phyloP scores from a whole-genome alignment of 2,797 vertebrate genomes.

The Yasuhikotakia modesta region DNA sequence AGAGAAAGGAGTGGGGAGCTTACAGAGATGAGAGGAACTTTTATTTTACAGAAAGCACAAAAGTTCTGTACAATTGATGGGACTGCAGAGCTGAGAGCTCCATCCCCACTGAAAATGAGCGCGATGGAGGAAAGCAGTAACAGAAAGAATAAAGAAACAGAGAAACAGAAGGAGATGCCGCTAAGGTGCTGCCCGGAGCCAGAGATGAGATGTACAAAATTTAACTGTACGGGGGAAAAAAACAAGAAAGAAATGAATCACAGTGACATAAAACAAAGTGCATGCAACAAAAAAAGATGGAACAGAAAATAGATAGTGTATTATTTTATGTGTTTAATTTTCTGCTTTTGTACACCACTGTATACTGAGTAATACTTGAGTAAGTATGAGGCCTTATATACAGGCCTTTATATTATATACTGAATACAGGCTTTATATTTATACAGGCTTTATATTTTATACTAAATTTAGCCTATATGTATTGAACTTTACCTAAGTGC shows the following conservation, averaged over 20 bases:
- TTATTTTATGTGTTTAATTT: neutral
- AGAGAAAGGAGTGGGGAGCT: constrained; percentile 64
- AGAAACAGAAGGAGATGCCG: constrained; percentile 74
- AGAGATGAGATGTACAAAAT: constrained; percentile 79
- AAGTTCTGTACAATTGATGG: constrained; percentile 81
- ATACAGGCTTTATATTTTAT: neutral
- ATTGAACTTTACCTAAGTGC: neutral
- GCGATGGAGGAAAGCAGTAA: constrained; percentile 68
- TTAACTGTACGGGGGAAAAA: constrained; percentile 85
- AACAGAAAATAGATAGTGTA: constrained; percentile 44
- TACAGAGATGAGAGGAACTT: constrained; percentile 77
- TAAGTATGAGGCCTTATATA: neutral
- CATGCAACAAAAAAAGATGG: constrained; percentile 55
- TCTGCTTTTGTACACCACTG: too few species aligned
- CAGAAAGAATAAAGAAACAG: constrained; percentile 74
- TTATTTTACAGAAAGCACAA: constrained; percentile 92
- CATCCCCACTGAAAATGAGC: constrained; percentile 64
- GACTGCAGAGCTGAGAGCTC: constrained; percentile 65
- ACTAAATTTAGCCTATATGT: neutral
- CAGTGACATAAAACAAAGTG: constrained; percentile 44
- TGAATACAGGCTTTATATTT: neutral
- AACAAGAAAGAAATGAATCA: constrained; percentile 36
- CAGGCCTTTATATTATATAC: neutral
- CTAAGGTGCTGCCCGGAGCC: constrained; percentile 81
- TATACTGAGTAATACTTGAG: too few species aligned